Evolutionary conservation across 2,797 vertebrate species (phyloP), one percentile per base, ranked within the genome.

Genomic region (Novumbra hubbsi): DNA sequence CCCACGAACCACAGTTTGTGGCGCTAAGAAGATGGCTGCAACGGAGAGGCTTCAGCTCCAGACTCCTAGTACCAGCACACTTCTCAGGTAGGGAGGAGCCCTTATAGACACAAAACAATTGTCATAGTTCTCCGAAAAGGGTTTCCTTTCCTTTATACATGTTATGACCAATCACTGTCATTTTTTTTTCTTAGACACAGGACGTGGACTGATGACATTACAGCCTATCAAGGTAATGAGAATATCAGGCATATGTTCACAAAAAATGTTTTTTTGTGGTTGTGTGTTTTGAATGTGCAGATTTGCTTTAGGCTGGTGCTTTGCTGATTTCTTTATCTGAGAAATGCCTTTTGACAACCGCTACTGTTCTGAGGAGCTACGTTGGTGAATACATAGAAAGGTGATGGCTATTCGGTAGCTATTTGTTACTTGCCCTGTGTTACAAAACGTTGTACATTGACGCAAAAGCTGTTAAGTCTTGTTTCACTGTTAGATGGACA

Each of bases 341-440:
- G 87, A 93, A 90, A 4, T 99, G 96, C 86, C 93, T 99, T 73
- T 91, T 99, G 76, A 98, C 96, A 66, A 95, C 96, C 0, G 83
- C 83, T 11, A 94, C 94, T 0, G 96, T 98, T 66, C 94, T 97
- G n/a, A 76, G 73, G 72, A 97, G 97, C 88, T 91, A 90, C 87
- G 76, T 99, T 83, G 96, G 95, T 57, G 82, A 76, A 3, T 94
- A 93, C 71, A 90, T 99, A 78, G 88, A 84, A 83, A 94, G 92
- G 97, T 98, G 41, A 45, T 45, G 41, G 41, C 41, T 45, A 4
- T 41, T 45, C 12, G 4, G 9, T 45, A 45, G 41, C 41, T 24
- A 27, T 83, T 73, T 68, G n/a, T 57, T 48, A 11, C 4, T 32
- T 17, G 4, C 30, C 24, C 55, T 62, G n/a, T 15, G 6, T 21